phyloP scores from a whole-genome alignment of 2,797 vertebrate genomes.

The Centroberyx gerrardi region DNA sequence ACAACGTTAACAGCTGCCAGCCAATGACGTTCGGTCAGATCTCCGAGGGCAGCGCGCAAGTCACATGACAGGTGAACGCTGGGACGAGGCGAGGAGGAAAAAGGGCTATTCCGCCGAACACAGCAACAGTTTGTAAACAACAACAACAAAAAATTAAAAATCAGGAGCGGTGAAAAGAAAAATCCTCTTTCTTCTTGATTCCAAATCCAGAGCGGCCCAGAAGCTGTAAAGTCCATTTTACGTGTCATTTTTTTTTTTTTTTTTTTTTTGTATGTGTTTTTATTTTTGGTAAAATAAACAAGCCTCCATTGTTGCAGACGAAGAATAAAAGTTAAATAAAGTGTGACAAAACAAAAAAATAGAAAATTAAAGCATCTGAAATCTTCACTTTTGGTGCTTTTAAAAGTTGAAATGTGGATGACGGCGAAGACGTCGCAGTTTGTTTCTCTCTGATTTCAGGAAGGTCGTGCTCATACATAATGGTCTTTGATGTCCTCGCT shows the following conservation, averaged over 20 bases:
- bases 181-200: conserved; percentile 28
- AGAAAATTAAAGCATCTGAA: conserved; percentile 63
- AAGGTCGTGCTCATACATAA: conserved; percentile 80
- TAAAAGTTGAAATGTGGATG: conserved; percentile 31
- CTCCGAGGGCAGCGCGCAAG: conserved; percentile 20
- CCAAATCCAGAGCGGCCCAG: conserved; percentile 21
- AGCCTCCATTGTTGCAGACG: conserved; percentile 45
- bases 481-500: conserved; percentile 88
- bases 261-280: background rate
- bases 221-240: conserved; percentile 36
- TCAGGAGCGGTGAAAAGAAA: conserved; percentile 12
- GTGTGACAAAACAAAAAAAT: conserved; percentile 40
- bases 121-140: conserved; percentile 60
- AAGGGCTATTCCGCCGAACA: background rate
- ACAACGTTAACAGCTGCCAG: conserved; percentile 79
- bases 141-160: conserved; percentile 29
- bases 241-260: background rate
- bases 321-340: conserved; percentile 52
- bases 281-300: conserved; percentile 32
- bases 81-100: conserved; percentile 29
- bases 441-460: conserved; percentile 14
- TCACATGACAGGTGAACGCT: conserved; percentile 26
- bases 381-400: conserved; percentile 76
- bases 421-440: conserved; percentile 46
- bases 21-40: conserved; percentile 46